Evolutionary conservation across 2,113 vertebrate species (phyloP).

Genomic region (Ammodramus savannarum): DNA sequence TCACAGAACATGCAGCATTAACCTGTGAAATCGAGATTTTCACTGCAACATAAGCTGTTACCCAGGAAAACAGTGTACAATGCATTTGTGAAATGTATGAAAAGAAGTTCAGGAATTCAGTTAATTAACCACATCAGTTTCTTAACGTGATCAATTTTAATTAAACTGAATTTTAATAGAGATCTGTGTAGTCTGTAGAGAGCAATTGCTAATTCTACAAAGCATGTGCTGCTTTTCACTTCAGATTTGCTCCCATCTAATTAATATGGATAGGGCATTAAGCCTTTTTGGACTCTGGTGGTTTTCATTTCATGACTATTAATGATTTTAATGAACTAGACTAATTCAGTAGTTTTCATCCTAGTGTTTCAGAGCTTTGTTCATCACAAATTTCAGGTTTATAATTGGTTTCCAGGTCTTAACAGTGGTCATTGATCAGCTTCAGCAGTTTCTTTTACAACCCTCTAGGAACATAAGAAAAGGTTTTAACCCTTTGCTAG

Average conservation of each 20-base stretch:
- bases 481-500: slow-evolving; percentile 73
- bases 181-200: slow-evolving; percentile 87
- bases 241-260: slow-evolving; percentile 96
- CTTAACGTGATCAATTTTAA: slow-evolving; percentile 99
- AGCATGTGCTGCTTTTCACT: slow-evolving; percentile 91
- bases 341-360: slow-evolving; percentile 98
- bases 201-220: slow-evolving; percentile 88
- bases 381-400: slow-evolving; percentile 87
- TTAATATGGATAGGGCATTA: slow-evolving; percentile 99
- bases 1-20: slow-evolving; percentile 64
- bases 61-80: slow-evolving; percentile 81
- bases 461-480: slow-evolving; percentile 65
- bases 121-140: slow-evolving; percentile 99
- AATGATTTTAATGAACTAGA: slow-evolving; percentile 99
- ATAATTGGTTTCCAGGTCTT: slow-evolving; percentile 87
- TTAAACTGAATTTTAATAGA: slow-evolving; percentile 98
- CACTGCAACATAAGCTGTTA: slow-evolving; percentile 65
- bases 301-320: slow-evolving; percentile 99
- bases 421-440: slow-evolving; percentile 84
- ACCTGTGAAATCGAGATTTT: slow-evolving; percentile 74
- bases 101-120: slow-evolving; percentile 90
- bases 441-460: slow-evolving; percentile 80
- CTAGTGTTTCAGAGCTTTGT: slow-evolving; percentile 88
- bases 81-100: slow-evolving; percentile 83
- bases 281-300: slow-evolving; percentile 97